These are phyloP conservation scores for Pygathrix nemaeus DNA, from an alignment of 2,113 vertebrate genomes.

Conservation along the genomic window DNA sequence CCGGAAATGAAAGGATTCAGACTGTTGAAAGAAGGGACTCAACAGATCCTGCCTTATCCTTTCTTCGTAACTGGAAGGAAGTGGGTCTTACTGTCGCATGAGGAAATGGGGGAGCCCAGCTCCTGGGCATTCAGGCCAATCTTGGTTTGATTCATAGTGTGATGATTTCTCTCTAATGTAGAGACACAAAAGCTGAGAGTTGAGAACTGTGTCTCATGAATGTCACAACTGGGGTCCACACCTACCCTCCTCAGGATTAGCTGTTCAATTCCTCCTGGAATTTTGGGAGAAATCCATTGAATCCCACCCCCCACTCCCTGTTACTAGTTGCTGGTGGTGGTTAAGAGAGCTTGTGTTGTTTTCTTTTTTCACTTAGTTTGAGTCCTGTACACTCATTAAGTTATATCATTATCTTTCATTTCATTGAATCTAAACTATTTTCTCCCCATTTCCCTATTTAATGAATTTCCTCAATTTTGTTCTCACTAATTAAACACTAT, in stretches of 20 bases:
- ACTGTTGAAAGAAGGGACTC: background rate
- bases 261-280: background rate
- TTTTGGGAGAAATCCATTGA: background rate
- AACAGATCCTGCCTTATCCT: background rate
- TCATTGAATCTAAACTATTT: background rate
- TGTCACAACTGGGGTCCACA: background rate
- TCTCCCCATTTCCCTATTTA: background rate
- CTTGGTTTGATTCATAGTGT: background rate
- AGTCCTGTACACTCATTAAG: background rate
- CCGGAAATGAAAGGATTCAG: background rate
- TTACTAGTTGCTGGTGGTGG: background rate
- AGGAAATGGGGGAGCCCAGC: background rate
- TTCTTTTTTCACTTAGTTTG: background rate
- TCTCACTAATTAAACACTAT: background rate
- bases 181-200: background rate
- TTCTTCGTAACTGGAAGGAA: background rate
- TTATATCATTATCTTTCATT: background rate
- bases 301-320: background rate
- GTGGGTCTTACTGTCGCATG: background rate
- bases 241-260: background rate
- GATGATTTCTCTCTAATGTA: background rate
- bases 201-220: background rate
- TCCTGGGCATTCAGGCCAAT: background rate
- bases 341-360: background rate
- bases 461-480: background rate